These are phyloP conservation scores for Trichonephila inaurata DNA, from an alignment of 1,140 invertebrate species.

Conservation along the genomic window DNA sequence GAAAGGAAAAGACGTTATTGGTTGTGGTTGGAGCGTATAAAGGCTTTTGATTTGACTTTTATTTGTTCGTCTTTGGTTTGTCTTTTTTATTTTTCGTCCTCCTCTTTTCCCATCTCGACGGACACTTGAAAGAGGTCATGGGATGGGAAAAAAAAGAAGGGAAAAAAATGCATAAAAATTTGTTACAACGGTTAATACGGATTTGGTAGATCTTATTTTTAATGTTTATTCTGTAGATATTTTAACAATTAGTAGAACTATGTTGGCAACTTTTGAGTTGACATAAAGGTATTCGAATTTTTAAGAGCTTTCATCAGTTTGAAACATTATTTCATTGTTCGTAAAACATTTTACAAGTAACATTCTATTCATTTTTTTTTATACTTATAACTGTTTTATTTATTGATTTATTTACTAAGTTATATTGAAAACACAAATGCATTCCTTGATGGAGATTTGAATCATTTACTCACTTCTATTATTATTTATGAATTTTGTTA, in stretches of 20 bases:
- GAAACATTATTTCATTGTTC: no score
- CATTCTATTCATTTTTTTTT: no score
- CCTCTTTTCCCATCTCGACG: background rate
- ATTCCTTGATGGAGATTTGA: no score
- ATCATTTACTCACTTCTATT: no score
- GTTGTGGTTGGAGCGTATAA: conserved; percentile 21
- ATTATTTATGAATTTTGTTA: no score
- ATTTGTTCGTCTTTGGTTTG: conserved; percentile 21
- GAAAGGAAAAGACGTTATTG: conserved; percentile 25
- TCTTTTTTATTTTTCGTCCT: background rate
- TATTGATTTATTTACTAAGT: no score
- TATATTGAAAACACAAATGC: no score
- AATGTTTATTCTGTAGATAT: background rate
- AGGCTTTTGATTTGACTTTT: conserved; percentile 32
- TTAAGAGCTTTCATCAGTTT: no score
- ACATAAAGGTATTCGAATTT: no score
- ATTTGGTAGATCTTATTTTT: background rate
- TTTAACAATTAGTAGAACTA: background rate
- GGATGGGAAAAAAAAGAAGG: background rate
- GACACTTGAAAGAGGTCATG: conserved; percentile 35
- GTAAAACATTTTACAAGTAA: no score
- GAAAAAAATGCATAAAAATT: background rate
- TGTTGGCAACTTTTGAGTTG: no score
- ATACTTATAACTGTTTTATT: no score
- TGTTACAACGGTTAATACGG: conserved; percentile 17